A percentile compares a stretch with the other conserved stretches of the same genome.
Conservation (phyloP, 2,113 vertebrate species). For the Indri indri region DNA sequence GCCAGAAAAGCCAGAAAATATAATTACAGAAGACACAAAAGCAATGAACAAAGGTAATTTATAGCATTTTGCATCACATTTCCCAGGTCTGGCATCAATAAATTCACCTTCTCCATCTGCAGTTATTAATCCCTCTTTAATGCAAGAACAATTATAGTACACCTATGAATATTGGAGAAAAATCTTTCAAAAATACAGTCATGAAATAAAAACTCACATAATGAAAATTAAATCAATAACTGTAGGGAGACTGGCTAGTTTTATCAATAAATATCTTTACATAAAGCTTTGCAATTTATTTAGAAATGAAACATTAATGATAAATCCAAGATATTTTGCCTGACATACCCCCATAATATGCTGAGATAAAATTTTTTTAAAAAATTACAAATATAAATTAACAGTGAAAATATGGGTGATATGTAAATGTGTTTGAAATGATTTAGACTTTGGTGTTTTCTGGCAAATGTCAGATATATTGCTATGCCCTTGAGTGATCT, state of each 20-base stretch:
- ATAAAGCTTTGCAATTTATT: neutral
- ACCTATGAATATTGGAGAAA: slow-evolving; percentile 70
- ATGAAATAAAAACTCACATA: neutral
- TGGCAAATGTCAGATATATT: neutral
- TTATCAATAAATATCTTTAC: neutral
- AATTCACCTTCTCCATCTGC: slow-evolving; percentile 21
- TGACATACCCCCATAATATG: neutral
- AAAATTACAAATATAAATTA: slow-evolving; percentile 73
- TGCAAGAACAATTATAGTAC: slow-evolving; percentile 85
- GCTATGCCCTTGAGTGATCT: neutral
- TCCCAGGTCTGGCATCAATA: slow-evolving; percentile 78
- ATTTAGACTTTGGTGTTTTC: slow-evolving; percentile 56
- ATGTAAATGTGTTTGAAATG: slow-evolving; percentile 69
- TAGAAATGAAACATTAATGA: neutral
- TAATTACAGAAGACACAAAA: slow-evolving; percentile 80
- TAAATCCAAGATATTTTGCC: neutral
- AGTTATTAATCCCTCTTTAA: slow-evolving; percentile 63
- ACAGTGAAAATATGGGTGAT: slow-evolving; percentile 71
- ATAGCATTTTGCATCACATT: slow-evolving; percentile 80
- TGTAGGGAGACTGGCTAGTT: neutral
- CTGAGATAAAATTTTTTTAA: no score
- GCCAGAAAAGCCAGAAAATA: slow-evolving; percentile 81
- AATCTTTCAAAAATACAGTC: slow-evolving; percentile 20
- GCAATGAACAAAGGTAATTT: slow-evolving; percentile 83
- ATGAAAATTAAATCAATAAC: slow-evolving; percentile 22